phyloP scores from a whole-genome alignment of 2,888 invertebrate species.

The Drosophila parthenogenetica region DNA sequence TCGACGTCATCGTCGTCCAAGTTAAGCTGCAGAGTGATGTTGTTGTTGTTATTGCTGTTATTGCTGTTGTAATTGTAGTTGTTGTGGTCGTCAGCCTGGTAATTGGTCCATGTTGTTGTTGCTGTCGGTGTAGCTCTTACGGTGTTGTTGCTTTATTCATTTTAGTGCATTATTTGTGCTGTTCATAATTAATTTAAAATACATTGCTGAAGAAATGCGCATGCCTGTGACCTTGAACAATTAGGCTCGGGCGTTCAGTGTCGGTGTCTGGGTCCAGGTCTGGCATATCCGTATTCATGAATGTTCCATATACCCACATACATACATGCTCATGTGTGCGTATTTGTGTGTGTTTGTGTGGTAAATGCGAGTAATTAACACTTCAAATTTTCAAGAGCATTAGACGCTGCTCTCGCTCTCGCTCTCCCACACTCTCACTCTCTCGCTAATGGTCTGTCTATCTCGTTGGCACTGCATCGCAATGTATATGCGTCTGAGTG shows the following conservation, averaged over 20 bases:
- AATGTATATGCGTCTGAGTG: conserved; percentile 49
- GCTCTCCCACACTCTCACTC: conserved; percentile 17
- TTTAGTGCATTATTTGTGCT: conserved; percentile 55
- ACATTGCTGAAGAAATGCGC: conserved; percentile 75
- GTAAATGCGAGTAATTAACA: conserved; percentile 76
- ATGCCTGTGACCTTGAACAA: conserved; percentile 80
- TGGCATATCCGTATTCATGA: conserved; percentile 59
- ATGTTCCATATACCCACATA: conserved; percentile 71
- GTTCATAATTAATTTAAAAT: conserved; percentile 77
- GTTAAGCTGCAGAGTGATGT: conserved; percentile 30
- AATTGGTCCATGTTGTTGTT: conserved; percentile 15
- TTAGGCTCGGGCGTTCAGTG: conserved; percentile 65
- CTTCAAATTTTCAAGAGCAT: conserved; percentile 80
- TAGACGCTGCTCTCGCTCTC: conserved; percentile 55
- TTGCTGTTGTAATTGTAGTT: conserved; percentile 30
- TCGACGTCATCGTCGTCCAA: conserved; percentile 33
- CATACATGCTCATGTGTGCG: conserved; percentile 32
- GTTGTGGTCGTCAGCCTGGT: conserved; percentile 41
- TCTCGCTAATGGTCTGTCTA: conserved; percentile 14
- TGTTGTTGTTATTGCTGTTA: conserved; percentile 15
- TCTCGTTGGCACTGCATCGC: conserved; percentile 7
- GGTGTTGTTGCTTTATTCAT: conserved; percentile 28
- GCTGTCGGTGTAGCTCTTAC: conserved; percentile 5
- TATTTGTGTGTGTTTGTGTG: conserved; percentile 39
- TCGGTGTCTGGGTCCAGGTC: conserved; percentile 62